A percentile compares a stretch with the other conserved stretches of the same genome.
Evolutionary conservation across 2,797 vertebrate species (phyloP).

Genomic region (Diglossa cyanea): DNA sequence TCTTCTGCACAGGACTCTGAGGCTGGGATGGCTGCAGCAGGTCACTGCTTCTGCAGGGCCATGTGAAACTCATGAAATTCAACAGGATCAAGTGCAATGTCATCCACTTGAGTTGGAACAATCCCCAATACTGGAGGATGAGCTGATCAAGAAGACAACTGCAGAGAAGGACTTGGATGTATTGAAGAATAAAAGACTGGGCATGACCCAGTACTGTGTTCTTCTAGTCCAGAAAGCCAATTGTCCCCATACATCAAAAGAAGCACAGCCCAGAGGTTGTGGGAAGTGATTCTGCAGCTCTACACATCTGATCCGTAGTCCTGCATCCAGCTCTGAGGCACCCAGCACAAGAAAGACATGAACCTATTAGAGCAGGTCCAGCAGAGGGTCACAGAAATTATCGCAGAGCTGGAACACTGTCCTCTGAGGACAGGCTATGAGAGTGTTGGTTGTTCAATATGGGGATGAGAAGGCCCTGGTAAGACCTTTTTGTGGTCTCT

Average conservation of each 20-base stretch:
- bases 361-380: neutral
- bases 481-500: neutral
- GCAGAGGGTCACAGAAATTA: neutral
- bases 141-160: neutral
- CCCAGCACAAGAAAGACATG: neutral
- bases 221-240: neutral
- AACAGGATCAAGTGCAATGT: neutral
- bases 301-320: too few relatives aligned
- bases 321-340: neutral
- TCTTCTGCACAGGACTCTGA: neutral
- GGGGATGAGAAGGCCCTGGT: neutral
- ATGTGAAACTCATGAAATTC: neutral
- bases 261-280: neutral
- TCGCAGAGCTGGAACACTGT: neutral
- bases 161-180: neutral
- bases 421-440: neutral
- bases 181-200: neutral
- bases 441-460: neutral
- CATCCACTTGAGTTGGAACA: neutral
- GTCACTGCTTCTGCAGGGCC: neutral
- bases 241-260: rapidly evolving
- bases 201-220: too few relatives aligned
- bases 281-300: neutral
- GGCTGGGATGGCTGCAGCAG: neutral
- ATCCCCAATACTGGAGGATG: neutral